Conservation (phyloP, 2,888 invertebrate species). For the Doris montereyensis region DNA sequence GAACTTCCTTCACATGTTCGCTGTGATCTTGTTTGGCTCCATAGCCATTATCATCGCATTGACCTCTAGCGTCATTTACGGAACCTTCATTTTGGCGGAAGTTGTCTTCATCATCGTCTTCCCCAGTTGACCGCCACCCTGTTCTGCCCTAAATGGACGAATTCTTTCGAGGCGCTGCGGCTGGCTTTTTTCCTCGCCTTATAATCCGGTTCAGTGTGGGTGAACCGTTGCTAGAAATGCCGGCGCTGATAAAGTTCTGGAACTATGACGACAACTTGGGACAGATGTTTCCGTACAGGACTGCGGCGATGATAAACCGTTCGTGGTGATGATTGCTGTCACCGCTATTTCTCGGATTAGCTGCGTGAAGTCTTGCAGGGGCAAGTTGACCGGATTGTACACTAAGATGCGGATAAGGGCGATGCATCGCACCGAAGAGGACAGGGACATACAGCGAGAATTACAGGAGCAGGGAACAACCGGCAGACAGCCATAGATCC, state of each 20-base stretch:
- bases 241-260: slow-evolving; percentile 88
- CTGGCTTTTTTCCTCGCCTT: slow-evolving; percentile 36
- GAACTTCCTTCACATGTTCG: slow-evolving; percentile 47
- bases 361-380: too few species aligned
- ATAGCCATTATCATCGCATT: slow-evolving; percentile 49
- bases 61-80: slow-evolving; percentile 50
- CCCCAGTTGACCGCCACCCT: slow-evolving; percentile 59
- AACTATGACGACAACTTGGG: slow-evolving; percentile 72
- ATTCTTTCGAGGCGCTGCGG: slow-evolving; percentile 55
- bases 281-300: slow-evolving; percentile 95
- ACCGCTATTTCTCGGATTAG: too few species aligned
- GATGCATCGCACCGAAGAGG: too few species aligned
- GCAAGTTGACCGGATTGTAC: too few species aligned
- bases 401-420: too few species aligned
- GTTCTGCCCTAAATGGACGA: slow-evolving; percentile 44
- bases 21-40: slow-evolving; percentile 50
- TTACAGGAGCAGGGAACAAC: too few species aligned
- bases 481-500: too few species aligned
- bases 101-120: slow-evolving; percentile 61
- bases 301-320: slow-evolving; percentile 97
- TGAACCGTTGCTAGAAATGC: slow-evolving; percentile 86
- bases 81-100: slow-evolving; percentile 59
- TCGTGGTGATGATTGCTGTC: too few species aligned
- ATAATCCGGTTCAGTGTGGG: slow-evolving; percentile 78
- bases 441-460: too few species aligned